Base-by-base conservation (phyloP, 2,797 vertebrate species). In the Lepus townsendii region DNA sequence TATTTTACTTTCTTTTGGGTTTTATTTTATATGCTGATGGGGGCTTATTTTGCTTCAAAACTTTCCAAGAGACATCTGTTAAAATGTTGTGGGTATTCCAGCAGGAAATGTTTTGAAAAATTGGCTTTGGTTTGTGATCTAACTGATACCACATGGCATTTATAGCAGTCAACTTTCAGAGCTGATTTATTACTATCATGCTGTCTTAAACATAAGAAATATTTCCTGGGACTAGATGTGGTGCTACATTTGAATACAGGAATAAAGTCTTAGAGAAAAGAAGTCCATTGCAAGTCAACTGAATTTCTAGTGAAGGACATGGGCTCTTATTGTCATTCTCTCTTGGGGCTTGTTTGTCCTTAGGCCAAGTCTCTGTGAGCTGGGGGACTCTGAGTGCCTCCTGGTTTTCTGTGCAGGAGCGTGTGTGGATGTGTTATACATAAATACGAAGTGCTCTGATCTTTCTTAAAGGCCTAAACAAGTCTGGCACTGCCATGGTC, bases 31-130 rank as follows among this genome's bases (percentile, higher is more conserved):
- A 95, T 96, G 79, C 90, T 94, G 90, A 96, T 97, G 90, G 94
- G 93, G 95, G 96, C 96, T 97, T 96, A 94, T 96, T 98, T 96
- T 97, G 94, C 96, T 97, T 95, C 90, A 87, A 95, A 98, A 97
- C 94, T 94, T 97, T 93, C 94, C 97, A 97, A 95, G 96, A 96
- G 90, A 0, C 14, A 98, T 98, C 96, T 98, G 87, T 91, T 97
- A 76, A 96, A 98, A 94, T 94, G 93, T 77, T 92, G 65, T 62
- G 92, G 91, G 83, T 97, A 97, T 98, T 98, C 97, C 97, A 97
- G 97, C 95, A 98, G 97, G 94, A 97, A 96, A 97, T 97, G 96
- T 91, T 96, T 97, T 95, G 97, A 97, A 96, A 97, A 97, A 90
- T 94, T 91, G 97, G 94, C 42, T 60, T 97, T 93, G 82, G 97